Evolutionary conservation across 2,113 vertebrate species (phyloP).

Genomic region (Coptodon rendalli): DNA sequence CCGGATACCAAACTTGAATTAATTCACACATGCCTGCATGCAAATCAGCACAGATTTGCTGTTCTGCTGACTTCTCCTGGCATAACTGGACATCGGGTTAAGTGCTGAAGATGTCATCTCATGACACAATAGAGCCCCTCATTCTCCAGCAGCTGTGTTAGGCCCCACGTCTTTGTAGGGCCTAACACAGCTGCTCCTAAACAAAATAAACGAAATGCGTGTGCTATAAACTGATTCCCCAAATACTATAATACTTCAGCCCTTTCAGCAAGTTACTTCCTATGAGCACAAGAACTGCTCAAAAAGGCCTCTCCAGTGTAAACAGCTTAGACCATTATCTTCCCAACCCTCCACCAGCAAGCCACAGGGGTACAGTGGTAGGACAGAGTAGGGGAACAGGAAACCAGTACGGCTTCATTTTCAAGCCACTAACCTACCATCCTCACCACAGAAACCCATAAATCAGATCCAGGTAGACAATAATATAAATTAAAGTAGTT

Average conservation of each 20-base stretch:
- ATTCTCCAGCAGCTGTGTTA: background rate
- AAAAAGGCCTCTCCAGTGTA: conserved; percentile 23
- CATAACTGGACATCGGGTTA: conserved; percentile 2
- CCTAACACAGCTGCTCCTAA: background rate
- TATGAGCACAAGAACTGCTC: conserved; percentile 7
- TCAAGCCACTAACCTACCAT: conserved; percentile 18
- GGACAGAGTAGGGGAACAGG: conserved; percentile 20
- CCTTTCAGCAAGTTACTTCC: conserved; percentile 31
- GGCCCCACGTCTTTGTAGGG: background rate
- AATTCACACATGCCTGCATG: background rate
- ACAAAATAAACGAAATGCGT: background rate
- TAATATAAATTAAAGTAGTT: background rate
- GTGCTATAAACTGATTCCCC: background rate
- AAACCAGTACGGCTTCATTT: conserved; percentile 29
- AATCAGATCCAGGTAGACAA: conserved; percentile 16
- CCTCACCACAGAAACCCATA: background rate
- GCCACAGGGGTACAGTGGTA: conserved; percentile 11
- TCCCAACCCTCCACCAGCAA: background rate
- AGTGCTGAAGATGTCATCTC: conserved; percentile 41
- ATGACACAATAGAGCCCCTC: conserved; percentile 20
- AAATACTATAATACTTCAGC: background rate
- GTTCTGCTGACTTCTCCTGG: background rate
- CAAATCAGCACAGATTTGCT: background rate
- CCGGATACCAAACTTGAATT: background rate
- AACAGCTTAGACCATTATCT: conserved; percentile 45